Conservation (phyloP, 2,888 invertebrate genomes). For the Pimpla rufipes region DNA sequence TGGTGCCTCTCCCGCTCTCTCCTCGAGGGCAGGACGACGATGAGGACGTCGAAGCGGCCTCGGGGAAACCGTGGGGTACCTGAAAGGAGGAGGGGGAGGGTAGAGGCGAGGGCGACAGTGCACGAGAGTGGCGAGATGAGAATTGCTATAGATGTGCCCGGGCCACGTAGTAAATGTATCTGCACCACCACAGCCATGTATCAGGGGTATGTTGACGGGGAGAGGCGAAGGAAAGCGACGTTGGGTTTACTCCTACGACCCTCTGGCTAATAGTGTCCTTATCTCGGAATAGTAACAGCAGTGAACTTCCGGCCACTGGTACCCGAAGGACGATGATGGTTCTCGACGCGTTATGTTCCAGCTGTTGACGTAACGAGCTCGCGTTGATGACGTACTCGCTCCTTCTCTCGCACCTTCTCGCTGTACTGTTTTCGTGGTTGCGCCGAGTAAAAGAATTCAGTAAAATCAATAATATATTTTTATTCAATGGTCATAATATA, state of each 20-base stretch:
- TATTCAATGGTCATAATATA: too few relatives aligned
- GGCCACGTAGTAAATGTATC: background rate
- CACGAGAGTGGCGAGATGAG: conserved; percentile 16
- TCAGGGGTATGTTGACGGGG: background rate
- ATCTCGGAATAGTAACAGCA: conserved; percentile 45
- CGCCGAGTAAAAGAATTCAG: too few relatives aligned
- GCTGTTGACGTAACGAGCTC: conserved; percentile 34
- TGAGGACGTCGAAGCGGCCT: conserved; percentile 40
- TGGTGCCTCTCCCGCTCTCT: background rate
- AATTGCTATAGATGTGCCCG: conserved; percentile 8
- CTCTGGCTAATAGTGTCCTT: conserved; percentile 46
- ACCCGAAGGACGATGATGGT: conserved; percentile 3
- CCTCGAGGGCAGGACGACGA: conserved; percentile 21
- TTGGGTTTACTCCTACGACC: conserved; percentile 35
- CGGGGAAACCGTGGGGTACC: conserved; percentile 5
- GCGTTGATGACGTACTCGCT: conserved; percentile 11
- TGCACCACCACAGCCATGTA: background rate
- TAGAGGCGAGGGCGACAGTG: conserved; percentile 31
- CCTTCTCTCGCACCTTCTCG: background rate
- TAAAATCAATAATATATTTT: too few relatives aligned
- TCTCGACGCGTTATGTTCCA: conserved; percentile 33
- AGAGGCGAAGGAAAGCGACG: conserved; percentile 11
- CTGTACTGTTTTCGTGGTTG: background rate
- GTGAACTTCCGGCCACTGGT: conserved; percentile 23
- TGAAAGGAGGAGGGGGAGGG: conserved; percentile 53